Base-by-base conservation (phyloP, 2,888 invertebrate genomes). In the Chrysodeixis includens region DNA sequence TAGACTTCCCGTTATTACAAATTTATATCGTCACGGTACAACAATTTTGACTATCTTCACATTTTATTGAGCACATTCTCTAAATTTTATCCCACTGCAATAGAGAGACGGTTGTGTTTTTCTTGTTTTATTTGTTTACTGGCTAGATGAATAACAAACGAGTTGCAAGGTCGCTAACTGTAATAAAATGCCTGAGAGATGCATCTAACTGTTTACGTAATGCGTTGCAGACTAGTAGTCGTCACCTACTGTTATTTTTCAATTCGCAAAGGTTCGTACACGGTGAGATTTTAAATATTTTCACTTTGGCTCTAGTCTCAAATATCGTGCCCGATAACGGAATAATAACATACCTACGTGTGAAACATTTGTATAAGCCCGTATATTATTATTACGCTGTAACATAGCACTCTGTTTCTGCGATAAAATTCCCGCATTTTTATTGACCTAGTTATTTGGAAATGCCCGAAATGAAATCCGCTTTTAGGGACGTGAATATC, bases 301-400 rank as follows among this genome's bases (percentile, higher is more conserved):
- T 40, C n/a, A 40, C 40, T 14, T n/a, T 14, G 4, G 14, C 40
- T 40, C n/a, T n/a, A n/a, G n/a, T n/a, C 40, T 40, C 40, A n/a
- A 40, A 40, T 40, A 40, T n/a, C 40, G n/a, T n/a, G 14, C n/a
- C n/a, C 7, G 7, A 40, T 40, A 40, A 40, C 40, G 40, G 40
- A 40, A 40, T n/a, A 40, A 40, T 40, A 40, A 40, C n/a, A 40
- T 0, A n/a, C 26, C 26, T n/a, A 40, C 40, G n/a, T 40, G 40
- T 40, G 40, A 40, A 40, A 40, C 40, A 40, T 40, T n/a, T 40
- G n/a, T 40, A 40, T 40, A 40, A 40, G n/a, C 40, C n/a, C n/a
- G 40, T 14, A 26, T 40, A n/a, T n/a, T n/a, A n/a, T n/a, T 40
- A 40, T 26, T 26, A 26, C 26, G 26, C 26, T 26, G 26, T 26